Conservation (phyloP, 2,888 invertebrate species). For the Poecilobothrus nobilitatus region DNA sequence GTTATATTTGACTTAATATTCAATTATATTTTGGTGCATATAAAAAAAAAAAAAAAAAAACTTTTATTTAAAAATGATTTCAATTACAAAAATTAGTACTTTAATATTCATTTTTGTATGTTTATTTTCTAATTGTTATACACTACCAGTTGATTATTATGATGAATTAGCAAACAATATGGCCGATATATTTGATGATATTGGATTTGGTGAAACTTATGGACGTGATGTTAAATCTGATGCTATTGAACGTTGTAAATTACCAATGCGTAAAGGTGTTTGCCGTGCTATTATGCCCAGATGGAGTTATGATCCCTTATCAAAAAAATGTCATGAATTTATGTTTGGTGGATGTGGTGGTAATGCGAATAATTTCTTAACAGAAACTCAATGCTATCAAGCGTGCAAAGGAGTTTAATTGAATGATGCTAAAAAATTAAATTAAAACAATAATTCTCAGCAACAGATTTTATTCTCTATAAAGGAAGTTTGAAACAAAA, state of each 20-base stretch:
- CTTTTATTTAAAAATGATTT: background rate
- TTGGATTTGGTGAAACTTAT: background rate
- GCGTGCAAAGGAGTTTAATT: slow-evolving; percentile 41
- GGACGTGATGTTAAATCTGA: background rate
- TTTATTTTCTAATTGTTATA: background rate
- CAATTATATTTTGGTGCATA: too few relatives aligned
- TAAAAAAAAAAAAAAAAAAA: too few relatives aligned
- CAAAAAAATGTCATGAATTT: slow-evolving; percentile 46
- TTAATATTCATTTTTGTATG: background rate
- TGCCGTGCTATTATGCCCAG: slow-evolving; percentile 42
- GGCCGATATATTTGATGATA: background rate
- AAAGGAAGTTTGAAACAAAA: too few relatives aligned
- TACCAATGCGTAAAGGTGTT: slow-evolving; percentile 35
- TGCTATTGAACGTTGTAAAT: slow-evolving; percentile 17
- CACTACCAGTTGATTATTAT: background rate
- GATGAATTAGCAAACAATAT: background rate
- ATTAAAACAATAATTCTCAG: too few relatives aligned
- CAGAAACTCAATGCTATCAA: slow-evolving; percentile 45
- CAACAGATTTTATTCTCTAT: too few relatives aligned
- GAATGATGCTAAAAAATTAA: too few relatives aligned
- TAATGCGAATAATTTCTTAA: slow-evolving; percentile 49
- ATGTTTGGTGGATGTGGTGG: slow-evolving; percentile 52
- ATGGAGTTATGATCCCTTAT: slow-evolving; percentile 45
- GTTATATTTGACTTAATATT: too few relatives aligned
- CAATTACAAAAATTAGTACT: background rate